A percentile compares a stretch with the other conserved stretches of the same genome.
phyloP scores from a whole-genome alignment of 2,797 vertebrate genomes.

The Hoplostethus mediterraneus region DNA sequence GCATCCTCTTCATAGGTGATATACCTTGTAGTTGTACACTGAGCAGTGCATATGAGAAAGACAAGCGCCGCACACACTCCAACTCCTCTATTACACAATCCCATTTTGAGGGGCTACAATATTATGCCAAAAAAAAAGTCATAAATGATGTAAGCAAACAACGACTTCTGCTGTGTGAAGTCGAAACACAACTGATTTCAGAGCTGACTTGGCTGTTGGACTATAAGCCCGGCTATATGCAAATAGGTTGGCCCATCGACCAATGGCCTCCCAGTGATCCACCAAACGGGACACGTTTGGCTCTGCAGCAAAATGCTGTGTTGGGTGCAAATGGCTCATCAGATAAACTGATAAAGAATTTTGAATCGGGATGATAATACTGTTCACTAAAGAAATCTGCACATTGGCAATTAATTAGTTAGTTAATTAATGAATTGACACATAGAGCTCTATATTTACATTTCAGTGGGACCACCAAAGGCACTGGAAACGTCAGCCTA shows the following conservation, averaged over 20 bases:
- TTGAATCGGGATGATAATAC: constrained; percentile 51
- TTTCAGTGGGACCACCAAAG: constrained; percentile 26
- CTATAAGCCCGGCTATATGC: constrained; percentile 79
- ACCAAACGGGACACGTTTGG: constrained; percentile 75
- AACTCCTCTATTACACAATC: constrained; percentile 33
- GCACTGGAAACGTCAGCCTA: background rate
- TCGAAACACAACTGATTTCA: constrained; percentile 42
- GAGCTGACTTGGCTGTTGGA: constrained; percentile 50
- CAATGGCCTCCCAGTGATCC: constrained; percentile 75
- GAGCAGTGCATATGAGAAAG: constrained; percentile 50
- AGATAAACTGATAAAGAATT: constrained; percentile 49
- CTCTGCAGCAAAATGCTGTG: constrained; percentile 53
- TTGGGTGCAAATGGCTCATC: constrained; percentile 70
- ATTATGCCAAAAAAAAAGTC: constrained; percentile 20
- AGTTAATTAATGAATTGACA: constrained; percentile 57
- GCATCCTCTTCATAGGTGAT: constrained; percentile 80
- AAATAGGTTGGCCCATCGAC: constrained; percentile 75
- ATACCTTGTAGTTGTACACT: constrained; percentile 78
- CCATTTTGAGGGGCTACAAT: constrained; percentile 58
- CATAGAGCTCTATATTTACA: constrained; percentile 22
- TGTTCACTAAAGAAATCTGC: constrained; percentile 54
- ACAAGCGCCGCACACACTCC: constrained; percentile 50
- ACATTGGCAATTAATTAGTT: constrained; percentile 56
- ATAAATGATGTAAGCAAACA: constrained; percentile 45
- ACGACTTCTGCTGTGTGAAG: constrained; percentile 21